A percentile compares a stretch with the other conserved stretches of the same genome.
Evolutionary conservation across 2,797 vertebrate genomes (phyloP).

Genomic region (Champsocephalus gunnari): DNA sequence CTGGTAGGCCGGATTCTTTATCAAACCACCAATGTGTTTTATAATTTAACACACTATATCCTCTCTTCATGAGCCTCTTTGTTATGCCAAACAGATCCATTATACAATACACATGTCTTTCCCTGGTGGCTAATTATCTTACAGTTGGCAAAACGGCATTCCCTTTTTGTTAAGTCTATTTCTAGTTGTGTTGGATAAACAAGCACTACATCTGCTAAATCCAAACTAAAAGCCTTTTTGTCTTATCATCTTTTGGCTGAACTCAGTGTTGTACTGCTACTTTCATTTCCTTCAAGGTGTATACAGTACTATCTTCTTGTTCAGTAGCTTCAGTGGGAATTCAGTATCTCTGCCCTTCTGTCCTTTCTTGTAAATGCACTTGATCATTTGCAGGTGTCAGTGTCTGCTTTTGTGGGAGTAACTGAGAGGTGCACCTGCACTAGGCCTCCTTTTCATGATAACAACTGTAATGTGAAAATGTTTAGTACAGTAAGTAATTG

Average conservation of each 20-base stretch:
- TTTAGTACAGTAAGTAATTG: background rate
- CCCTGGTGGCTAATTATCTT: background rate
- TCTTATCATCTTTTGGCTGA: background rate
- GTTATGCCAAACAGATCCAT: background rate
- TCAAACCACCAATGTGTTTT: background rate
- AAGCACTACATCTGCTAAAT: background rate
- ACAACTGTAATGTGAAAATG: background rate
- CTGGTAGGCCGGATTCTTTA: background rate
- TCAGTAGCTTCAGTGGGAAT: background rate
- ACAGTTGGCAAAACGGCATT: background rate
- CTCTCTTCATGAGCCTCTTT: background rate
- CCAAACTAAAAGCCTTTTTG: background rate
- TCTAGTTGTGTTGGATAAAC: background rate
- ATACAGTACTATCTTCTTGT: background rate
- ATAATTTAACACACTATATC: background rate
- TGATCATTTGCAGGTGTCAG: background rate
- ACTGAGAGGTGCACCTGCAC: conserved; percentile 1
- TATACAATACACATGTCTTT: background rate
- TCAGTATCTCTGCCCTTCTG: background rate
- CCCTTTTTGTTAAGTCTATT: background rate
- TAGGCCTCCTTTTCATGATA: conserved; percentile 1
- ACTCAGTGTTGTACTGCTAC: background rate
- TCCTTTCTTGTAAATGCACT: background rate
- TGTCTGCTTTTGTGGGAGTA: conserved; percentile 4
- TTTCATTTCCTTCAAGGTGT: background rate